Conservation (phyloP, 92 coral and sea anemone species). For the Epizoanthus fatuus region DNA sequence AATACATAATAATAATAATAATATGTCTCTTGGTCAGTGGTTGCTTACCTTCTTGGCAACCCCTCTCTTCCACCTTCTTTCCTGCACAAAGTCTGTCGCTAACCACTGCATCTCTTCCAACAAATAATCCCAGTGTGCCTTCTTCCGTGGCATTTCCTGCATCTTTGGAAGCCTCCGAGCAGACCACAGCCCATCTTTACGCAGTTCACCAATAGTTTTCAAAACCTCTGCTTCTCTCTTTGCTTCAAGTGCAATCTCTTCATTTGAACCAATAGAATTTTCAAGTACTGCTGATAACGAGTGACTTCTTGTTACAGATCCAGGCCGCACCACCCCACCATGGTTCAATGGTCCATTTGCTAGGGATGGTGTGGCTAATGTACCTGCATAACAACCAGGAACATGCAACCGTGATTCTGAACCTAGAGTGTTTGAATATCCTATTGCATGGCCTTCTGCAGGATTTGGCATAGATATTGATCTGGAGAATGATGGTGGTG, state of each 20-base stretch:
- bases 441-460: conserved; percentile 37
- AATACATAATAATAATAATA: no score
- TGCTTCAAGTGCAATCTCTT: conserved; percentile 96
- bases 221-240: conserved; percentile 95
- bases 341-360: conserved; percentile 79
- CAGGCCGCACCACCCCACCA: conserved; percentile 19
- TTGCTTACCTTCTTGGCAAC: conserved; percentile 93
- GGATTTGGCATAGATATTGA: conserved; percentile 85
- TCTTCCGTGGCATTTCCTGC: conserved; percentile 92
- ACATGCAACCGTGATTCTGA: conserved; percentile 42
- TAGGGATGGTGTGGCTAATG: conserved; percentile 52
- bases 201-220: conserved; percentile 91
- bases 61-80: conserved; percentile 98
- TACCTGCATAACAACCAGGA: conserved; percentile 41
- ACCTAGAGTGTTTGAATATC: conserved; percentile 38
- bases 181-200: conserved; percentile 99
- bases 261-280: conserved; percentile 88
- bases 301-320: conserved; percentile 64
- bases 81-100: conserved; percentile 99
- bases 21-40: no score
- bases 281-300: conserved; percentile 88
- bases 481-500: conserved; percentile 74
- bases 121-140: conserved; percentile 98
- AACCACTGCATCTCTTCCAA: conserved; percentile 99
- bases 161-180: conserved; percentile 91